Evolutionary conservation across 2,113 vertebrate genomes (phyloP).

Genomic region (Catharus fuscescens): DNA sequence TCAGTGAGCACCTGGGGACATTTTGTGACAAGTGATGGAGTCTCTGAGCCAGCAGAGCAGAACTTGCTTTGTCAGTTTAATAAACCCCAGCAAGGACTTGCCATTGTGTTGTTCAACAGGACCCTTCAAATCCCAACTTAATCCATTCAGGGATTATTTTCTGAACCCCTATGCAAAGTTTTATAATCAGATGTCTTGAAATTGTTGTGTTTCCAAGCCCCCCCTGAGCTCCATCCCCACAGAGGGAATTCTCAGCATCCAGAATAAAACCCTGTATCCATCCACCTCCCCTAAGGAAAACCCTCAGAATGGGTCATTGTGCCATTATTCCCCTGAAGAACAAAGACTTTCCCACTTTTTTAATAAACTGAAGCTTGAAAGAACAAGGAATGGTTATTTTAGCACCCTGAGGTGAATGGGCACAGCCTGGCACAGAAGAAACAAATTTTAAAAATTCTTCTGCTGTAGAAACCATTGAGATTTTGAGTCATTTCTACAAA

Average conservation of each 20-base stretch:
- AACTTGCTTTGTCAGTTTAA: not conserved
- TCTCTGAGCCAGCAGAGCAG: not conserved
- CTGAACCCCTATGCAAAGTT: not conserved
- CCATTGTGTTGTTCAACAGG: not conserved
- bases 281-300: not conserved
- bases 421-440: not conserved
- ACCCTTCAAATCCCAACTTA: not conserved
- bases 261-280: not conserved
- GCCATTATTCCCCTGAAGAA: not conserved
- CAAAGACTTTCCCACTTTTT: not conserved
- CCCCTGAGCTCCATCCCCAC: not conserved
- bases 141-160: not conserved
- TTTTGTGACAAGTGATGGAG: not conserved
- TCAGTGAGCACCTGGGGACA: not conserved
- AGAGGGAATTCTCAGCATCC: not conserved
- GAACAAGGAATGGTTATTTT: not conserved
- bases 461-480: not conserved
- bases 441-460: not conserved
- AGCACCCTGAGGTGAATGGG: not conserved
- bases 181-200: not conserved
- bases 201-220: not conserved
- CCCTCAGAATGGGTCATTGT: not conserved
- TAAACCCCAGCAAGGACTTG: not conserved
- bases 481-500: not conserved
- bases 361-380: not conserved